A percentile compares a stretch with the other conserved stretches of the same genome.
phyloP scores from a whole-genome alignment of 2,113 vertebrate genomes.

The Acrocephalus arundinaceus region DNA sequence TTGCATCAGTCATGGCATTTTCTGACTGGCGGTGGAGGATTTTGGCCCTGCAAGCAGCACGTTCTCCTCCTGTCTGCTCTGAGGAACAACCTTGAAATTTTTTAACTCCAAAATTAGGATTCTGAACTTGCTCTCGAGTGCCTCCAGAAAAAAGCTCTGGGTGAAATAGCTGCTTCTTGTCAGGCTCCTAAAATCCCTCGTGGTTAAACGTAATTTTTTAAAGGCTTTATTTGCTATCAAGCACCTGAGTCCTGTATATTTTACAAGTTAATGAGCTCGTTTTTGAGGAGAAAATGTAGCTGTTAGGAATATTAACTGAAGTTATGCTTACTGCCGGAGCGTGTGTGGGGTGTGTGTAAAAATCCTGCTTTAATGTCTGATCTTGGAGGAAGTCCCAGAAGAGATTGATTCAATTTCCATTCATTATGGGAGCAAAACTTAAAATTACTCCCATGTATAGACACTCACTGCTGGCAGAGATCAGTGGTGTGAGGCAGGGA shows the following conservation, averaged over 20 bases:
- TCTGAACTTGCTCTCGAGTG: neutral
- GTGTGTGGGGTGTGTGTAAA: neutral
- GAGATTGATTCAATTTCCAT: conserved; percentile 47
- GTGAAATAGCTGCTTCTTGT: neutral
- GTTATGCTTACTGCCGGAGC: neutral
- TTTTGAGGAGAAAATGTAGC: conserved; percentile 31
- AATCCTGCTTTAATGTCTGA: neutral
- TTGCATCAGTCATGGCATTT: neutral
- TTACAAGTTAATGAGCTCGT: conserved; percentile 16
- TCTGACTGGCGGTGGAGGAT: neutral
- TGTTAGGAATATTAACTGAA: conserved; percentile 19
- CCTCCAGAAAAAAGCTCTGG: neutral
- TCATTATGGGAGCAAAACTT: conserved; percentile 30
- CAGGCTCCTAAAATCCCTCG: conserved; percentile 18
- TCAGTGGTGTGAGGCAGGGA: neutral
- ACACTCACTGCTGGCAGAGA: neutral
- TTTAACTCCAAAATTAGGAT: conserved; percentile 19
- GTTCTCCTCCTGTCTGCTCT: neutral
- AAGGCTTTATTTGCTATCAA: conserved; percentile 54
- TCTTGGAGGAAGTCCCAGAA: conserved; percentile 48
- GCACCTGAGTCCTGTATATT: conserved; percentile 39
- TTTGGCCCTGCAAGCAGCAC: neutral
- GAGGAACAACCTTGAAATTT: neutral
- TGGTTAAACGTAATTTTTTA: conserved; percentile 24
- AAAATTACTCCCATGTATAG: neutral